A percentile compares a stretch with the other conserved stretches of the same genome.
phyloP scores from a whole-genome alignment of 2,797 vertebrate genomes.

The Siniperca scherzeri region DNA sequence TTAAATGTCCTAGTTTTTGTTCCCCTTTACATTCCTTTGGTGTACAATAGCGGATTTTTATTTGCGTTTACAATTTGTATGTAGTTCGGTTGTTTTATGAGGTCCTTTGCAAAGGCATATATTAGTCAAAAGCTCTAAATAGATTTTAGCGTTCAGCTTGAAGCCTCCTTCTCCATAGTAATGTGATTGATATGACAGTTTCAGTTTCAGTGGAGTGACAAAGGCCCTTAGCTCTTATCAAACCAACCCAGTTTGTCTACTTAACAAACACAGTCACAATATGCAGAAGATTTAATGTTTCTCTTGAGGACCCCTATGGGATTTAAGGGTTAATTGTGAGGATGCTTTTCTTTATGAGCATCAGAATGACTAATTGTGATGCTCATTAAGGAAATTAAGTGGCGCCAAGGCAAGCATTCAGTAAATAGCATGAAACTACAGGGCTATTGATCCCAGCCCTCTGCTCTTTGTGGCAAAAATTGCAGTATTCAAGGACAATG shows the following conservation, averaged over 20 bases:
- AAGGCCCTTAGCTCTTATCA: constrained; percentile 8
- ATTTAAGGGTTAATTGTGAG: constrained; percentile 76
- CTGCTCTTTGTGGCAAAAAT: constrained; percentile 35
- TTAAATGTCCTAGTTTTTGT: constrained; percentile 28
- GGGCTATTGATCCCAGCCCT: constrained; percentile 56
- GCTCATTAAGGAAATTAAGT: constrained; percentile 79
- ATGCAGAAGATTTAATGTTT: constrained; percentile 45
- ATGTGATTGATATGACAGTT: constrained; percentile 24
- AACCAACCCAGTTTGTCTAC: constrained; percentile 22
- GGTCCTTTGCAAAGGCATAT: background rate
- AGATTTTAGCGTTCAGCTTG: background rate
- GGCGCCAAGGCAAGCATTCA: constrained; percentile 51
- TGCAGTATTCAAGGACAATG: constrained; percentile 39
- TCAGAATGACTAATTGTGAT: constrained; percentile 69
- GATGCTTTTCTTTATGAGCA: constrained; percentile 67
- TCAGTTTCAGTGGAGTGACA: constrained; percentile 6
- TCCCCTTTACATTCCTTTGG: background rate
- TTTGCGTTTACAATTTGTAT: constrained; percentile 3
- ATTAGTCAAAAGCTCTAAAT: background rate
- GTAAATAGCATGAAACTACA: constrained; percentile 53
- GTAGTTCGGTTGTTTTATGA: background rate
- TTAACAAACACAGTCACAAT: constrained; percentile 25
- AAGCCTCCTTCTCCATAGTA: constrained; percentile 14
- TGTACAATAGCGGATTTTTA: background rate
- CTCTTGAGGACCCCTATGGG: constrained; percentile 65